Evolutionary conservation across 2,113 vertebrate species (phyloP), one percentile per base, ranked within the genome.

Genomic region (Castor canadensis): DNA sequence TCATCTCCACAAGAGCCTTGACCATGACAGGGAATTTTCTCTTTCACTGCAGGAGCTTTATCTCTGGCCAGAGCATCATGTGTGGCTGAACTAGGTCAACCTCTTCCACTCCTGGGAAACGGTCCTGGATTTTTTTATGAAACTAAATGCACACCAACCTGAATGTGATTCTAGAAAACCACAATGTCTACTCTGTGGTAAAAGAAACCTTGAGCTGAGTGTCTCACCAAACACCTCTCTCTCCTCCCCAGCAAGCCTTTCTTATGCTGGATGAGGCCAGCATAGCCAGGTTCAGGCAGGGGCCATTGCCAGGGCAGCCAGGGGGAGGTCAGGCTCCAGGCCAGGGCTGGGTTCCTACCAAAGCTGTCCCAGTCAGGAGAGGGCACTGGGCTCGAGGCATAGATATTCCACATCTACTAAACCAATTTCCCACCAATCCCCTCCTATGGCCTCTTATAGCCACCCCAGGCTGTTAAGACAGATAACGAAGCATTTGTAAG

Each of bases 261-360:
- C 40, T 94, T 87, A 49, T 4, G 9, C n/a, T 40, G 54, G 77
- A 66, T 88, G 71, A 90, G 20, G 66, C 72, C 94, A 81, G 58
- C 95, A 92, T 40, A 97, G 76, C 81, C 94, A 97, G 96, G 89
- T 89, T 96, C 95, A 97, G 88, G 67, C 15, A 90, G 87, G 96
- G 97, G 77, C 95, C 97, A 93, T 76, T 86, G 69, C 75, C 67
- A 97, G 97, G 95, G 90, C 91, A 96, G 69, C 40, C 87, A 91
- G 62, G 89, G 71, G 56, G 94, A 96, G 7, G 30, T 24, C 32
- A 82, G 62, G 17, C 54, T 49, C 69, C 76, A 91, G 86, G 71
- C 82, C 64, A 75, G 97, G 86, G 71, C 69, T 22, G 32, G 43
- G 49, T 71, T 93, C 45, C 64, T 94, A 86, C 75, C 92, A 95